Percentiles rank a stretch among this genome's conserved stretches.
These are phyloP conservation scores for Synaphobranchus kaupii DNA, from an alignment of 2,797 vertebrate genomes.

Conservation along the genomic window DNA sequence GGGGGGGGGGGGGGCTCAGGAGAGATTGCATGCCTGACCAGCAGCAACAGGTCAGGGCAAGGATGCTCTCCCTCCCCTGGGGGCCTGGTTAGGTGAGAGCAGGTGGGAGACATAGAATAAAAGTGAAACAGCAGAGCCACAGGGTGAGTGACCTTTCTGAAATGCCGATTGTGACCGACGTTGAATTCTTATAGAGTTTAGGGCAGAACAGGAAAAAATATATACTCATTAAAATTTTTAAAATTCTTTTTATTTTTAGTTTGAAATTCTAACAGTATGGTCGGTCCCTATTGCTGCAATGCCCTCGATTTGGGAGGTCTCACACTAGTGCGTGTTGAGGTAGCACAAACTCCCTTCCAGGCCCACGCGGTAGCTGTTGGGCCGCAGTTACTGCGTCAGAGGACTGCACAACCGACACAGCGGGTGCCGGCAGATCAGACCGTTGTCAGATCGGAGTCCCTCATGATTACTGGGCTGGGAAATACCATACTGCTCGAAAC, in stretches of 20 bases:
- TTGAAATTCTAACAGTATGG: not conserved
- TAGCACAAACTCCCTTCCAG: too few species aligned
- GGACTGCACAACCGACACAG: too few species aligned
- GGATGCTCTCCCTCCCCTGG: not conserved
- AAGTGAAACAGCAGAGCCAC: not conserved
- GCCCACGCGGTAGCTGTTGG: too few species aligned
- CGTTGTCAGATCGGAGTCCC: too few species aligned
- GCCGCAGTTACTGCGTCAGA: too few species aligned
- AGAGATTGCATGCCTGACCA: not conserved
- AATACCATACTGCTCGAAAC: not conserved
- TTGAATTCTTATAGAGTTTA: not conserved
- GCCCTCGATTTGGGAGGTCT: not conserved
- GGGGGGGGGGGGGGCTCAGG: not conserved
- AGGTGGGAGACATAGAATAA: not conserved
- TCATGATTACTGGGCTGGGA: too few species aligned
- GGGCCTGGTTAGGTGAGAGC: not conserved
- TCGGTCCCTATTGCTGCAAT: not conserved
- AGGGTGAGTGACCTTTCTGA: not conserved
- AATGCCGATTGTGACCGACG: not conserved
- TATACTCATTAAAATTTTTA: not conserved
- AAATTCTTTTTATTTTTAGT: not conserved
- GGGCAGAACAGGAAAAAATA: not conserved
- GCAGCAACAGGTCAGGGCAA: constrained; percentile 1
- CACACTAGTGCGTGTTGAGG: not conserved
- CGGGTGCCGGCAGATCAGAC: too few species aligned